Evolutionary conservation across 2,888 invertebrate species (phyloP).

Genomic region (Holacanthella duospinosa): DNA sequence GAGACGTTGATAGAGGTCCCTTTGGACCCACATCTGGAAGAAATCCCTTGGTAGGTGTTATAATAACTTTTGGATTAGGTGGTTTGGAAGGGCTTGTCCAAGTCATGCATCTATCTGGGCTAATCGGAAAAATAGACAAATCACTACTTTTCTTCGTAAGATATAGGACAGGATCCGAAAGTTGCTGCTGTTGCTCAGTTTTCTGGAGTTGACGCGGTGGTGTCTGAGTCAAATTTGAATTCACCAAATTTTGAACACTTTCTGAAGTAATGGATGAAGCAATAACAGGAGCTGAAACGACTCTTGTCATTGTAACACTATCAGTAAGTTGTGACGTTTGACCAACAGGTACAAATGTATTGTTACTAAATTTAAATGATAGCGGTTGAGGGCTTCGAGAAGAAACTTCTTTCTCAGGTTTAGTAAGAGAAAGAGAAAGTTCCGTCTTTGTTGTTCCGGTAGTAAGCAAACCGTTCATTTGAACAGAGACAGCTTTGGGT

Average conservation of each 20-base stretch:
- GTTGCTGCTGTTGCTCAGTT: not conserved
- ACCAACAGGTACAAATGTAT: not conserved
- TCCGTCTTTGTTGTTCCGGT: not conserved
- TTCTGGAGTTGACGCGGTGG: not conserved
- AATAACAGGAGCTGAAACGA: not conserved
- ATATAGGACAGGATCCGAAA: slow-evolving; percentile 22
- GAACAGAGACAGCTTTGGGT: not conserved
- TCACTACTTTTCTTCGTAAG: slow-evolving; percentile 21
- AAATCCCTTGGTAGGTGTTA: no score
- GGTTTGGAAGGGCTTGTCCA: not conserved
- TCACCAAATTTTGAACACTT: no score
- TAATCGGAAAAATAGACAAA: slow-evolving; percentile 24
- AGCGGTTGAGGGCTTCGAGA: not conserved
- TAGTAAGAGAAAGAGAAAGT: not conserved
- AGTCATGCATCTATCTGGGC: not conserved
- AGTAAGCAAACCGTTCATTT: not conserved
- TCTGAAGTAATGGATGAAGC: not conserved
- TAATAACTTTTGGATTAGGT: not conserved
- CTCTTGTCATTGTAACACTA: slow-evolving; percentile 16
- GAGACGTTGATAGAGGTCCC: no score
- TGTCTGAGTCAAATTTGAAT: not conserved
- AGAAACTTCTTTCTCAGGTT: not conserved
- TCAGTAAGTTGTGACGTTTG: slow-evolving; percentile 10
- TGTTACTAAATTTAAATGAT: not conserved
- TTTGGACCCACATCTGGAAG: no score